Evolutionary conservation across 2,888 invertebrate genomes (phyloP).

Genomic region (Ctenicera cuprea): DNA sequence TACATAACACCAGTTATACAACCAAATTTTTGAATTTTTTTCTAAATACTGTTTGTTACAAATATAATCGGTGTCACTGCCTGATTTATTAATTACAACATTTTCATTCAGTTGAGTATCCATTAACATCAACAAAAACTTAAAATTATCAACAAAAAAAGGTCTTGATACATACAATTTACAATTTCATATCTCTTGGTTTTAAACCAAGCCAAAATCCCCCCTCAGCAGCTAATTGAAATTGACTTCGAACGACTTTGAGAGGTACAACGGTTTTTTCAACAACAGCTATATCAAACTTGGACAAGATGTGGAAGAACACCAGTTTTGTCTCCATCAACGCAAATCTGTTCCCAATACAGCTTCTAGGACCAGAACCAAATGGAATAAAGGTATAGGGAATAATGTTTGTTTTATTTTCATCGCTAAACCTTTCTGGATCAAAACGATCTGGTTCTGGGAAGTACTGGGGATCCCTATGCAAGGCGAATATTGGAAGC

Average conservation of each 20-base stretch:
- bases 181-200: constrained; percentile 17
- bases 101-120: too few relatives aligned
- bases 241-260: constrained; percentile 52
- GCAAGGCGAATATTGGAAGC: constrained; percentile 50
- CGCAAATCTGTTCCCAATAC: constrained; percentile 65
- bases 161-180: neutral
- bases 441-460: constrained; percentile 53
- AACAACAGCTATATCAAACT: neutral
- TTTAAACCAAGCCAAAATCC: constrained; percentile 59
- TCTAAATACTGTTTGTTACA: too few relatives aligned
- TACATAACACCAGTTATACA: too few relatives aligned
- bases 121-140: too few relatives aligned
- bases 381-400: constrained; percentile 75
- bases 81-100: too few relatives aligned
- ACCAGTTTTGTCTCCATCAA: constrained; percentile 54
- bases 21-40: too few relatives aligned
- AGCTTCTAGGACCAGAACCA: constrained; percentile 70
- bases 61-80: too few relatives aligned
- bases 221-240: constrained; percentile 44
- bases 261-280: constrained; percentile 61
- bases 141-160: too few relatives aligned
- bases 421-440: constrained; percentile 71
- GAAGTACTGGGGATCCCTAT: constrained; percentile 50
- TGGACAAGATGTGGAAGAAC: too few relatives aligned
- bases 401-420: constrained; percentile 73